These are phyloP conservation scores for Lamprotornis superbus DNA, from an alignment of 2,113 vertebrate genomes.

Conservation along the genomic window DNA sequence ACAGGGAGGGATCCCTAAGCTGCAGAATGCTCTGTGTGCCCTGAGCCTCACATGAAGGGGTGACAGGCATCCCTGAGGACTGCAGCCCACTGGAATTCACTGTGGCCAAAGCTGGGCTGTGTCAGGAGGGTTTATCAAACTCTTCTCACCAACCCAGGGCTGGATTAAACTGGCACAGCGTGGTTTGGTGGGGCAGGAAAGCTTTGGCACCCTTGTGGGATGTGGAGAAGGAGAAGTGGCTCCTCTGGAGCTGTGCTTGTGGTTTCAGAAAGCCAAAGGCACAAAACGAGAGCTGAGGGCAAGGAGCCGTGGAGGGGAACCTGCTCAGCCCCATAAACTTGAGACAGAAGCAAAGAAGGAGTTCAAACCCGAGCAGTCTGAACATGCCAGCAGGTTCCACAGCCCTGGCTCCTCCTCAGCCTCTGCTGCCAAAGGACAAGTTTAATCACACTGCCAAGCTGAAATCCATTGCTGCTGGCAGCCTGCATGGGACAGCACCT, in stretches of 20 bases:
- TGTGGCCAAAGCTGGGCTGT: not conserved
- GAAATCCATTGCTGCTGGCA: not conserved
- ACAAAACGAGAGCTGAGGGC: not conserved
- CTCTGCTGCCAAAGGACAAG: not conserved
- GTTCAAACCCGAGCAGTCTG: not conserved
- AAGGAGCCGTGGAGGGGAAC: not conserved
- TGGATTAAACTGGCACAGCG: not conserved
- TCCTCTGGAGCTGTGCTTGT: not conserved
- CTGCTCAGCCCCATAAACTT: not conserved
- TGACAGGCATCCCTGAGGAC: not conserved
- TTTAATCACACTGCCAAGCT: not conserved
- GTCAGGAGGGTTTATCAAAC: not conserved
- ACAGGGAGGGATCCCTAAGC: not conserved
- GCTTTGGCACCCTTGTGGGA: not conserved
- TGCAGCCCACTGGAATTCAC: not conserved
- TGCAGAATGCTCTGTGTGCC: not conserved
- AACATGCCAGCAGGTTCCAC: not conserved
- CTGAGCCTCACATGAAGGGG: not conserved
- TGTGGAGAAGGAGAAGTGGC: accelerated
- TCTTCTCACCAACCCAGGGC: not conserved
- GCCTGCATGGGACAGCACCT: not conserved
- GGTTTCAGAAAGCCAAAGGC: not conserved
- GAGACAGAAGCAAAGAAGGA: not conserved
- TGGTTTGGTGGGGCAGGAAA: not conserved
- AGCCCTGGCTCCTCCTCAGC: not conserved